phyloP scores from a whole-genome alignment of 2,888 invertebrate species.

The Synanthedon formicaeformis region DNA sequence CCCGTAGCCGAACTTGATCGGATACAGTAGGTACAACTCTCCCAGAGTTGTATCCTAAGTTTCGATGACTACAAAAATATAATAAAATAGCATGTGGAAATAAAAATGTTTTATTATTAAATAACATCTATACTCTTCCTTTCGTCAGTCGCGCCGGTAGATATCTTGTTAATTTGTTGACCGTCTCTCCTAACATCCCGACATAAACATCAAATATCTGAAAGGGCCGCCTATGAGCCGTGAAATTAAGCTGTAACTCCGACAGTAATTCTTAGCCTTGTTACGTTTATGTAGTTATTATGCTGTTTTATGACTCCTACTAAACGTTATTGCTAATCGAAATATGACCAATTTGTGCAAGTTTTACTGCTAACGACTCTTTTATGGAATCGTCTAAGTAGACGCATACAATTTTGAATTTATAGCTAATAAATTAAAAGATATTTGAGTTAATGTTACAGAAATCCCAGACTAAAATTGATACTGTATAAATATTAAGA shows the following conservation, averaged over 20 bases:
- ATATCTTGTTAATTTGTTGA: conserved; percentile 57
- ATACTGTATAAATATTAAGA: too few species aligned
- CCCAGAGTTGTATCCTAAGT: too few species aligned
- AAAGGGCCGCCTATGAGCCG: conserved; percentile 39
- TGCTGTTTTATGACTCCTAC: conserved; percentile 7
- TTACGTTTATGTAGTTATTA: conserved; percentile 13
- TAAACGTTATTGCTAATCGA: background rate
- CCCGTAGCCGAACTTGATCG: too few species aligned
- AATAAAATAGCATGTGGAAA: too few species aligned
- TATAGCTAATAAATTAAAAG: too few species aligned
- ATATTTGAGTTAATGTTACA: too few species aligned
- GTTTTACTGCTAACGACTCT: background rate
- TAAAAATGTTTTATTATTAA: background rate
- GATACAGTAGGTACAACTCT: too few species aligned
- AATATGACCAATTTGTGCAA: background rate
- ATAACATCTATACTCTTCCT: conserved; percentile 19
- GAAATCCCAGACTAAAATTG: too few species aligned
- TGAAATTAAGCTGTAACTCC: conserved; percentile 41
- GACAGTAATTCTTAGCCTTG: conserved; percentile 25
- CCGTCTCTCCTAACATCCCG: conserved; percentile 35
- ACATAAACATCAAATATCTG: conserved; percentile 56
- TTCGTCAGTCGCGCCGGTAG: conserved; percentile 19
- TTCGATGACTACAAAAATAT: too few species aligned
- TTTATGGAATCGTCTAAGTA: too few species aligned
- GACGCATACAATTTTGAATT: too few species aligned